These are phyloP conservation scores for Drosophila santomea DNA, from an alignment of 1,140 invertebrate genomes.

Conservation along the genomic window DNA sequence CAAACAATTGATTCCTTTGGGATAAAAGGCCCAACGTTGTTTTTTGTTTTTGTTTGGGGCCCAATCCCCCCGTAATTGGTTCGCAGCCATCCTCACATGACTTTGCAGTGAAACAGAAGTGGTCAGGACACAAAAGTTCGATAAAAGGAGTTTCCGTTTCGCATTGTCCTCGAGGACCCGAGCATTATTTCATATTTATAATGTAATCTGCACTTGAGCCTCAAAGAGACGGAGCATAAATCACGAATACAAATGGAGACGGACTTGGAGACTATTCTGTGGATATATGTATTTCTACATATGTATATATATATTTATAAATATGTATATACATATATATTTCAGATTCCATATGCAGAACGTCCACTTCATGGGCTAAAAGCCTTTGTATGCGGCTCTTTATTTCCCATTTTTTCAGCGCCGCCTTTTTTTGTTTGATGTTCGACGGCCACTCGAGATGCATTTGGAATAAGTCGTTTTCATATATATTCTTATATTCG, in stretches of 20 bases:
- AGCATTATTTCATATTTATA: constrained; percentile 81
- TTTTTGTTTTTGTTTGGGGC: not conserved
- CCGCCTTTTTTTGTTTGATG: constrained; percentile 71
- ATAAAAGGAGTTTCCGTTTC: constrained; percentile 70
- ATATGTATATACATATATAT: not conserved
- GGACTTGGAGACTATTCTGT: constrained; percentile 15
- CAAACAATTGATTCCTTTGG: not conserved
- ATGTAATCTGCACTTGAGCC: constrained; percentile 79
- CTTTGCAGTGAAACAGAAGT: constrained; percentile 16
- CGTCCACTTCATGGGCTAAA: constrained; percentile 70
- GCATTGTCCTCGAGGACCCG: constrained; percentile 71
- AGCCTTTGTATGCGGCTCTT: constrained; percentile 51
- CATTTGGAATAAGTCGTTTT: constrained; percentile 56
- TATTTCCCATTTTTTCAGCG: constrained; percentile 11
- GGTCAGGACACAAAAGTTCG: constrained; percentile 38
- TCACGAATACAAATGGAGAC: constrained; percentile 53
- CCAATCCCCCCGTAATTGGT: constrained; percentile 27
- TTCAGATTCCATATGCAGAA: constrained; percentile 48
- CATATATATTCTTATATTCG: not conserved
- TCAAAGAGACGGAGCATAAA: constrained; percentile 78
- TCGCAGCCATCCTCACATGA: constrained; percentile 1
- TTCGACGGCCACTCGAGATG: constrained; percentile 74
- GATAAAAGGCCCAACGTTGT: not conserved
- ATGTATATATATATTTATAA: not conserved
- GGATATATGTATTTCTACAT: not conserved